Percentiles rank a stretch among this genome's conserved stretches.
These are phyloP conservation scores for Microctenopoma lineatum DNA, from an alignment of 2,797 vertebrate genomes.

Conservation along the genomic window DNA sequence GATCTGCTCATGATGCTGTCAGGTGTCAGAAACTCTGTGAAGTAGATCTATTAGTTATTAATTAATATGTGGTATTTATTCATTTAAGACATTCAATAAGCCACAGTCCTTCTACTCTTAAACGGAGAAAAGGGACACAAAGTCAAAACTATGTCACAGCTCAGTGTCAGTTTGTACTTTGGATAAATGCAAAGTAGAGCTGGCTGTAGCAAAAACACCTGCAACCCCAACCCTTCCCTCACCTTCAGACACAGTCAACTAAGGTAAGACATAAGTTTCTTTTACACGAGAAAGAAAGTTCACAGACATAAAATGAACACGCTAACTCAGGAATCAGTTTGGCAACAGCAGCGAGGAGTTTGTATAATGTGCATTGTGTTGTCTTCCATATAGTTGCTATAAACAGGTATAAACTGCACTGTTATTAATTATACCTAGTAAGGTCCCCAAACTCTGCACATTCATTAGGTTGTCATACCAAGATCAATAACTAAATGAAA, in stretches of 20 bases:
- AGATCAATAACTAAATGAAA: slow-evolving; percentile 5
- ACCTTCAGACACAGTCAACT: not conserved
- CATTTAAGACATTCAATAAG: slow-evolving; percentile 6
- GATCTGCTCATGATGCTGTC: not conserved
- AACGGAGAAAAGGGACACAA: slow-evolving; percentile 26
- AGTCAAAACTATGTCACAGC: slow-evolving; percentile 19
- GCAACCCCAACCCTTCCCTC: slow-evolving; percentile 30
- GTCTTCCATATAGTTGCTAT: too few species aligned
- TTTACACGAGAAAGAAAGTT: too few species aligned
- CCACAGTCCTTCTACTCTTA: slow-evolving; percentile 8
- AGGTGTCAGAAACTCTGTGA: not conserved
- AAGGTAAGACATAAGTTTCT: too few species aligned
- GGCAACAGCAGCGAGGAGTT: too few species aligned
- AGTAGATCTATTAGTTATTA: too few species aligned
- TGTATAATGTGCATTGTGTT: too few species aligned
- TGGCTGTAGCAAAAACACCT: slow-evolving; percentile 65
- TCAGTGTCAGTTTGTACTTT: slow-evolving; percentile 68
- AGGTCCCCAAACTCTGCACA: not conserved
- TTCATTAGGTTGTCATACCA: not conserved
- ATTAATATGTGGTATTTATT: too few species aligned
- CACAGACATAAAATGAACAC: too few species aligned
- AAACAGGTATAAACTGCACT: too few species aligned
- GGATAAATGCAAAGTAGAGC: slow-evolving; percentile 73
- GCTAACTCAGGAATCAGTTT: too few species aligned
- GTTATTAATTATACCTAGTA: not conserved